These are phyloP conservation scores for Oreotrochilus melanogaster DNA, from an alignment of 2,113 vertebrate genomes.

Conservation along the genomic window DNA sequence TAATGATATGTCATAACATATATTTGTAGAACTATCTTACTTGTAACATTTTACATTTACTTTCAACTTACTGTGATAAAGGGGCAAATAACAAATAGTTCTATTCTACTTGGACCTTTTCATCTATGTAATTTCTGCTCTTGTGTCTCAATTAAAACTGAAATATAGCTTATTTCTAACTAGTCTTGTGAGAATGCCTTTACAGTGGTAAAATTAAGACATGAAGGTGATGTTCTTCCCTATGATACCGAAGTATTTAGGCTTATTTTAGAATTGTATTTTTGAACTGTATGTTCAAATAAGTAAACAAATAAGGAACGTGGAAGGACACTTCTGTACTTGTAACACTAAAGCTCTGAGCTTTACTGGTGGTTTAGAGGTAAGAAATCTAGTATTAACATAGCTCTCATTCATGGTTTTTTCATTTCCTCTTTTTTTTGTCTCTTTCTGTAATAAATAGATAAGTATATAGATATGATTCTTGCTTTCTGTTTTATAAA, in stretches of 20 bases:
- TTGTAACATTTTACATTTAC: not conserved
- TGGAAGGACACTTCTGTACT: not conserved
- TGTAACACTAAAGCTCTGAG: not conserved
- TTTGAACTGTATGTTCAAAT: not conserved
- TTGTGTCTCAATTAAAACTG: not conserved
- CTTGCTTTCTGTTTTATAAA: not conserved
- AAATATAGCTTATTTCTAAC: not conserved
- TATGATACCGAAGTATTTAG: not conserved
- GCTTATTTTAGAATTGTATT: not conserved
- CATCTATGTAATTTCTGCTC: not conserved
- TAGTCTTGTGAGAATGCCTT: not conserved
- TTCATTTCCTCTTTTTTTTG: not conserved
- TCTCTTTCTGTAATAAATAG: not conserved
- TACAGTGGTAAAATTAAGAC: not conserved
- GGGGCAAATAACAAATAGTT: not conserved
- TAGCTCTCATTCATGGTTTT: not conserved
- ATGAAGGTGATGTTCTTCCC: not conserved
- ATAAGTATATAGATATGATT: not conserved
- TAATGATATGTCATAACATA: not conserved
- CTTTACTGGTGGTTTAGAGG: not conserved
- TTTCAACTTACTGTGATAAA: not conserved
- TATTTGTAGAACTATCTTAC: not conserved
- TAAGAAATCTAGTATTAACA: not conserved
- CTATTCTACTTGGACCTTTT: not conserved
- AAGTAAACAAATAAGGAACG: not conserved